Evolutionary conservation across 2,113 vertebrate species (phyloP).

Genomic region (Crotalus tigris): DNA sequence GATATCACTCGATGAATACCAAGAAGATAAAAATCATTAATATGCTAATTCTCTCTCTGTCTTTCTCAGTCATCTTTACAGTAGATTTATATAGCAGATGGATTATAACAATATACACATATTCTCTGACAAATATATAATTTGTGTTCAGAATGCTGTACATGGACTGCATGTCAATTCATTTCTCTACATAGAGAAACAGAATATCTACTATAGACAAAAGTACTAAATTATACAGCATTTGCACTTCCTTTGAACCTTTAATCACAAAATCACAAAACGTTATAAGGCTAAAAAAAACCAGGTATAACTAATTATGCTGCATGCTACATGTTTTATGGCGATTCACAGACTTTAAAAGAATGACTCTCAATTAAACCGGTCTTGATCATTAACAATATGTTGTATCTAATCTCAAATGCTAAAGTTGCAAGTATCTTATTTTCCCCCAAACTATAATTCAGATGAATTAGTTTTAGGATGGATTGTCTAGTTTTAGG

Average conservation of each 20-base stretch:
- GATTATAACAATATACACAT: not conserved
- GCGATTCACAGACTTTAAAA: not conserved
- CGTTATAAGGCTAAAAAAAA: not conserved
- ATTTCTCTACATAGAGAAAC: no score
- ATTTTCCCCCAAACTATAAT: not conserved
- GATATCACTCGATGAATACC: not conserved
- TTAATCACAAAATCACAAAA: not conserved
- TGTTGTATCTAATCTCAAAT: not conserved
- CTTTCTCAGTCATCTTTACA: not conserved
- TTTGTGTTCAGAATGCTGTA: not conserved
- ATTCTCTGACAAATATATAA: not conserved
- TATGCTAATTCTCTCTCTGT: not conserved
- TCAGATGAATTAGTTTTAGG: not conserved
- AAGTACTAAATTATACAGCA: not conserved
- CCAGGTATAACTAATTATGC: not conserved
- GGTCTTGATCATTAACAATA: not conserved
- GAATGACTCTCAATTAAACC: not conserved
- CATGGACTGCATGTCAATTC: not conserved
- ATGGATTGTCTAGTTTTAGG: not conserved
- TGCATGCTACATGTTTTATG: not conserved
- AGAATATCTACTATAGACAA: not conserved
- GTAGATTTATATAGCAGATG: not conserved
- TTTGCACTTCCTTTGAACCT: not conserved
- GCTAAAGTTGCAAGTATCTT: not conserved
- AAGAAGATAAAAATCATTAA: not conserved